Percentiles rank a stretch among this genome's conserved stretches.
Evolutionary conservation across 2,797 vertebrate species (phyloP).

Genomic region (Numenius phaeopus): DNA sequence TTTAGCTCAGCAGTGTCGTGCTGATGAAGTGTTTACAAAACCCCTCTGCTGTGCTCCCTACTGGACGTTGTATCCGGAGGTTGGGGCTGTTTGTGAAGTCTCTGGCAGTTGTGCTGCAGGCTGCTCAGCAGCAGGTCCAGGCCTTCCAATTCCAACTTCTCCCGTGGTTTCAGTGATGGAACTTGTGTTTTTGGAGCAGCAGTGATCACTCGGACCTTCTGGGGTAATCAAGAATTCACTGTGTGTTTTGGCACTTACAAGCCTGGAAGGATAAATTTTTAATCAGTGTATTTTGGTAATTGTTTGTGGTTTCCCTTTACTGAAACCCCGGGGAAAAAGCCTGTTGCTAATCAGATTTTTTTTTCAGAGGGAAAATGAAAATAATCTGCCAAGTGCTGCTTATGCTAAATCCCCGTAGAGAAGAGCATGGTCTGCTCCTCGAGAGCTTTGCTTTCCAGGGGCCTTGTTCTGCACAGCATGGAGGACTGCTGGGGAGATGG

Average conservation of each 20-base stretch:
- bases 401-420: neutral
- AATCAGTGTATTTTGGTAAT: slow-evolving; percentile 41
- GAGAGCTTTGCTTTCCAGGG: neutral
- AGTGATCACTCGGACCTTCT: rapidly evolving
- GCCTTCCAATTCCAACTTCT: neutral
- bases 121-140: neutral
- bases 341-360: neutral
- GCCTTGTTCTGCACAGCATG: neutral
- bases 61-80: neutral
- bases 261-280: slow-evolving; percentile 22
- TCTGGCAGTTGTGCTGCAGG: neutral
- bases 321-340: neutral
- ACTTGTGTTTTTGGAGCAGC: neutral
- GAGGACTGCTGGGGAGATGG: neutral
- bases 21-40: neutral
- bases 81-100: neutral
- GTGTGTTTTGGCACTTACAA: neutral
- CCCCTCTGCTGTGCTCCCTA: neutral
- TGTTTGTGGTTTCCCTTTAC: slow-evolving; percentile 36
- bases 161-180: neutral
- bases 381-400: slow-evolving; percentile 31
- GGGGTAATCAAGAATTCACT: neutral
- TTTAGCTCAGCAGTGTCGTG: neutral
- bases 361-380: slow-evolving; percentile 8
- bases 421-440: neutral